phyloP scores from a whole-genome alignment of 1,140 invertebrate species.

The Battus philenor region DNA sequence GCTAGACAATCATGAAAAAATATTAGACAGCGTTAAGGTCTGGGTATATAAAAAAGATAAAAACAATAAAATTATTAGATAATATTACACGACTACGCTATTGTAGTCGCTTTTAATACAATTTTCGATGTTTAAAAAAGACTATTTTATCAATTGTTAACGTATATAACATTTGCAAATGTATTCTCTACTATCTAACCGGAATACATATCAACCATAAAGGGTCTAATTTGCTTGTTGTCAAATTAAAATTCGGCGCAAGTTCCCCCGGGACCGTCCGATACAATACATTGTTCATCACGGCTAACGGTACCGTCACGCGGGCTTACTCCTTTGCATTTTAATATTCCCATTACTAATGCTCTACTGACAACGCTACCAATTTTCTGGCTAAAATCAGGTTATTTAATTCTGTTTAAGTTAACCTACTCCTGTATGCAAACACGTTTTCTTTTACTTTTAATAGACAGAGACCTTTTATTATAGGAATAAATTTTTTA shows the following conservation, averaged over 20 bases:
- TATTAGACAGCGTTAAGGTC: too few relatives aligned
- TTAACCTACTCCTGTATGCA: not conserved
- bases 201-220: constrained; percentile 10
- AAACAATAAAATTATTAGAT: too few relatives aligned
- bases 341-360: constrained; percentile 46
- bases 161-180: too few relatives aligned
- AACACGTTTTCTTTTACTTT: not conserved
- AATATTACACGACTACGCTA: too few relatives aligned
- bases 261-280: constrained; percentile 39
- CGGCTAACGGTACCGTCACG: constrained; percentile 34
- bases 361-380: constrained; percentile 32
- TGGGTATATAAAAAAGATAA: too few relatives aligned
- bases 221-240: constrained; percentile 43
- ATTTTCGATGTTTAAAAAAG: too few relatives aligned
- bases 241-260: constrained; percentile 55
- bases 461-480: too few relatives aligned
- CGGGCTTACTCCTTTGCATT: constrained; percentile 38
- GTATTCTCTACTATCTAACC: too few relatives aligned
- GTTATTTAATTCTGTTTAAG: constrained; percentile 7
- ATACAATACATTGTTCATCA: constrained; percentile 33
- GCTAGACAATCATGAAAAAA: too few relatives aligned
- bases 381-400: constrained; percentile 27
- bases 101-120: too few relatives aligned
- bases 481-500: too few relatives aligned
- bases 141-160: too few relatives aligned